A percentile compares a stretch with the other conserved stretches of the same genome.
phyloP scores from a whole-genome alignment of 2,797 vertebrate species.

The Clamator glandarius region DNA sequence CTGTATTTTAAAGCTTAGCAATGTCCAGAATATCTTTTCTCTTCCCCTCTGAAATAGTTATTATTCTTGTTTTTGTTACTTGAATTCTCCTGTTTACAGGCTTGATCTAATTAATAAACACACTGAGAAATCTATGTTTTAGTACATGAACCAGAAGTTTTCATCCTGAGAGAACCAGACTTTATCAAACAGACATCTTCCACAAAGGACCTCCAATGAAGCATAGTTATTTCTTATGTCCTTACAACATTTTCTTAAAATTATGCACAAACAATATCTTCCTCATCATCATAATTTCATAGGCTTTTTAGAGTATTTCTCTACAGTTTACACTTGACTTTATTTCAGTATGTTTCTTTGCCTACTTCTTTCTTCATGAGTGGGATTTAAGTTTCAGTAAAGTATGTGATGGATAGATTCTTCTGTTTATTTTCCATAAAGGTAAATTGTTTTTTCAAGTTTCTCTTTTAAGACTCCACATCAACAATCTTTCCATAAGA shows the following conservation, averaged over 20 bases:
- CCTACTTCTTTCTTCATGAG: neutral
- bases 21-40: neutral
- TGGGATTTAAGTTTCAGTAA: neutral
- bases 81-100: neutral
- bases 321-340: neutral
- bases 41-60: neutral
- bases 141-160: neutral
- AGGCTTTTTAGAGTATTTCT: neutral
- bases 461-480: neutral
- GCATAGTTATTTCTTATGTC: neutral
- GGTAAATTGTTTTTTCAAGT: neutral
- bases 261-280: neutral
- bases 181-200: neutral
- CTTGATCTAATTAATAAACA: neutral
- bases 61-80: neutral
- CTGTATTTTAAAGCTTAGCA: neutral
- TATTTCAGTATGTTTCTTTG: neutral
- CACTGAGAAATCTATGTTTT: neutral
- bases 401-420: neutral
- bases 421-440: neutral
- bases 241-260: neutral
- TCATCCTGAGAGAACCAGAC: neutral
- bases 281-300: neutral
- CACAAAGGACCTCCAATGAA: neutral
- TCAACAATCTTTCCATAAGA: neutral